phyloP scores from a whole-genome alignment of 2,113 vertebrate genomes.

The Struthio camelus region DNA sequence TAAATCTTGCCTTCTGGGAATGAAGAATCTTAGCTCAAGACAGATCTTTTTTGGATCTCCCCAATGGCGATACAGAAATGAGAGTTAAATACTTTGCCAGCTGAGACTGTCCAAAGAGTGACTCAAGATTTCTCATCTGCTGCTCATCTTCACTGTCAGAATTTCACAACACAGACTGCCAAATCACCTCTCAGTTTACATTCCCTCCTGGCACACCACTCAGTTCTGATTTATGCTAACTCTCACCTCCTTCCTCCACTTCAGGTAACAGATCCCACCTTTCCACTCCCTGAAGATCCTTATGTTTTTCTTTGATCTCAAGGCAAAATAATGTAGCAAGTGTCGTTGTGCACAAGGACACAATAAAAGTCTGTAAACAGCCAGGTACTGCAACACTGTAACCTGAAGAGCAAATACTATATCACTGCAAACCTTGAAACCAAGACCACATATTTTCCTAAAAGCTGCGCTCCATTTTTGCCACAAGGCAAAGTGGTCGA shows the following conservation, averaged over 20 bases:
- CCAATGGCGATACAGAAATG: neutral
- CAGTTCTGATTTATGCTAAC: neutral
- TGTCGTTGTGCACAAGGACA: neutral
- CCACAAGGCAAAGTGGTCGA: neutral
- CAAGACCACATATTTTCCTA: neutral
- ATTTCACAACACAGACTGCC: neutral
- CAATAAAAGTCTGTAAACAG: neutral
- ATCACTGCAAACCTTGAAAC: neutral
- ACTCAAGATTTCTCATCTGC: neutral
- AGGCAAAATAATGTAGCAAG: neutral
- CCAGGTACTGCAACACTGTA: accelerated
- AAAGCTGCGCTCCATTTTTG: neutral
- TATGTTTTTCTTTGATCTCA: neutral
- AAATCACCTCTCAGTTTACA: neutral
- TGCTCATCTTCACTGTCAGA: neutral
- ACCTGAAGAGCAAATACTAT: neutral
- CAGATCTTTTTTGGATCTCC: neutral
- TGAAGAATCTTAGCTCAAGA: neutral
- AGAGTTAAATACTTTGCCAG: neutral
- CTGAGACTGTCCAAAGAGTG: neutral
- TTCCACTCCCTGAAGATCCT: neutral
- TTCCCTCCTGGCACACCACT: neutral
- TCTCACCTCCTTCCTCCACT: neutral
- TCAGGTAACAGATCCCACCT: neutral
- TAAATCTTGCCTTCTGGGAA: neutral